These are phyloP conservation scores for Myodes glareolus DNA, from an alignment of 2,113 vertebrate genomes.

Conservation along the genomic window DNA sequence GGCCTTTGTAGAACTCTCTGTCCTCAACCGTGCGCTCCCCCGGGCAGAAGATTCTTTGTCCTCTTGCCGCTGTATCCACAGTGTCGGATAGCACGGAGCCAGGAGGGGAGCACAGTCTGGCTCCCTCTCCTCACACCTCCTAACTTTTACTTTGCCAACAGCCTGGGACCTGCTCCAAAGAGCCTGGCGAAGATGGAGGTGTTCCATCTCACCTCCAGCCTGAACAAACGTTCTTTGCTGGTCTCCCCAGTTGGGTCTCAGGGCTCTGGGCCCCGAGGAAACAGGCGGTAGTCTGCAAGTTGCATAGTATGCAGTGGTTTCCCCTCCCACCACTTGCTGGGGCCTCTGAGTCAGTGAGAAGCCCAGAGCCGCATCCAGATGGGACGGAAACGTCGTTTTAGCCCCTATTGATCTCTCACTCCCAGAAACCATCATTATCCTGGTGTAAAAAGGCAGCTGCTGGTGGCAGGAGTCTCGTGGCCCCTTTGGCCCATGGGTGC, in stretches of 20 bases:
- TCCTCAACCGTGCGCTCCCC: fast-evolving
- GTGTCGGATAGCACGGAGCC: background rate
- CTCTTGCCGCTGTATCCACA: fast-evolving
- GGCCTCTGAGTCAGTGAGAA: constrained; percentile 73
- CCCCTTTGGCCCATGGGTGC: constrained; percentile 64
- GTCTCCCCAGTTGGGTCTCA: background rate
- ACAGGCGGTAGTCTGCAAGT: background rate
- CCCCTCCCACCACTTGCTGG: constrained; percentile 30
- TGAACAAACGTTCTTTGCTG: background rate
- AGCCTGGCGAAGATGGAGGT: background rate
- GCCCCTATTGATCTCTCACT: constrained; percentile 77
- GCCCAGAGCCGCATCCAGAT: constrained; percentile 48
- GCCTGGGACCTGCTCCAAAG: background rate
- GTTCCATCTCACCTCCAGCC: background rate
- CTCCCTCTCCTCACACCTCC: background rate
- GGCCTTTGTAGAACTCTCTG: too few species aligned
- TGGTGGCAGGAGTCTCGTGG: constrained; percentile 54
- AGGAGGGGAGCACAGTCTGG: fast-evolving
- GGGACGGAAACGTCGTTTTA: constrained; percentile 79
- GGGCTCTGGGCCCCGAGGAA: background rate
- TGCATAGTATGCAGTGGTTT: background rate
- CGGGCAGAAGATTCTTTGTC: background rate
- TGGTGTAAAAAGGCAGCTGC: constrained; percentile 76
- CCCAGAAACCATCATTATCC: constrained; percentile 81
- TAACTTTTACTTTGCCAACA: background rate